Evolutionary conservation across 2,888 invertebrate genomes (phyloP).

Genomic region (Elysia crispata): DNA sequence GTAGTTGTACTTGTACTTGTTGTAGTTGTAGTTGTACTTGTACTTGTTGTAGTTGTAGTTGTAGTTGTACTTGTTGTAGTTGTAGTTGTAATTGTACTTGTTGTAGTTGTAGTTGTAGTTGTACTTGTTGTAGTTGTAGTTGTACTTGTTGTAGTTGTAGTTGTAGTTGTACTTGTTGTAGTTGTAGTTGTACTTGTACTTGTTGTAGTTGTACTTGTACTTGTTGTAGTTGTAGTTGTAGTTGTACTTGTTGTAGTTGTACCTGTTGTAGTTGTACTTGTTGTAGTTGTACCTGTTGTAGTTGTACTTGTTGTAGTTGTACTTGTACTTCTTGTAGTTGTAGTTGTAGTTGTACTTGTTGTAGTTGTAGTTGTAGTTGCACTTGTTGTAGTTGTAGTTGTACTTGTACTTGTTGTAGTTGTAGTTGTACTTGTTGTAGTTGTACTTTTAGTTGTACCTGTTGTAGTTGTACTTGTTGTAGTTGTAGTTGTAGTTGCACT

Average conservation of each 20-base stretch:
- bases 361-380: too few relatives aligned
- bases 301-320: conserved; percentile 17
- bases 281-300: too few relatives aligned
- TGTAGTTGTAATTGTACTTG: too few relatives aligned
- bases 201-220: background rate
- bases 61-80: too few relatives aligned
- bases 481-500: too few relatives aligned
- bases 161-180: background rate
- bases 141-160: background rate
- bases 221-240: background rate
- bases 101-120: background rate
- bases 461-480: too few relatives aligned
- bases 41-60: background rate
- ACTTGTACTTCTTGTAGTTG: conserved; percentile 3
- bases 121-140: background rate
- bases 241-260: background rate
- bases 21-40: background rate
- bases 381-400: too few relatives aligned
- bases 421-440: too few relatives aligned
- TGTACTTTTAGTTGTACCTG: too few relatives aligned
- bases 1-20: background rate
- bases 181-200: background rate
- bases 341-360: conserved; percentile 5
- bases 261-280: too few relatives aligned
- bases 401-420: too few relatives aligned